Evolutionary conservation across 2,888 invertebrate genomes (phyloP).

Genomic region (Torymus aiolomorphi): DNA sequence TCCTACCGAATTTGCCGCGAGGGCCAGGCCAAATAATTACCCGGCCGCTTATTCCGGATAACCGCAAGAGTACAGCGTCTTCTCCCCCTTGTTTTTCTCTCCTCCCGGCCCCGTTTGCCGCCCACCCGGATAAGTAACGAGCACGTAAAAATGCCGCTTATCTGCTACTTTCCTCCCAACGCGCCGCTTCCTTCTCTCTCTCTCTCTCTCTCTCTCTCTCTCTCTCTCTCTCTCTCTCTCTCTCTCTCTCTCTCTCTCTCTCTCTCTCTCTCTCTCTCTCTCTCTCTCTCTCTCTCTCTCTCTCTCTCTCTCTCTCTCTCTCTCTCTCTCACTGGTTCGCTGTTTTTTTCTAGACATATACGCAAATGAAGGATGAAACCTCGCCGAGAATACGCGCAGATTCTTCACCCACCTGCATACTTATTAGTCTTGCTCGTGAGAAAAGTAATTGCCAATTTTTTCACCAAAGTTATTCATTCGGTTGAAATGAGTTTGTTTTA

Average conservation of each 20-base stretch:
- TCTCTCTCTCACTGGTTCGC: conserved; percentile 25
- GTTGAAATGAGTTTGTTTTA: conserved; percentile 12
- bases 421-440: conserved; percentile 28
- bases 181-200: conserved; percentile 14
- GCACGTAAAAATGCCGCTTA: conserved; percentile 59
- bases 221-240: conserved; percentile 14
- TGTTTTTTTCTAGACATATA: conserved; percentile 17
- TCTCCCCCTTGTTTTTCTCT: conserved; percentile 55
- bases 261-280: conserved; percentile 12
- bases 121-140: conserved; percentile 56
- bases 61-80: conserved; percentile 50
- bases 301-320: conserved; percentile 2
- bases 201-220: conserved; percentile 14
- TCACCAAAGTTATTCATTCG: conserved; percentile 21
- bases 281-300: conserved; percentile 17
- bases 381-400: conserved; percentile 15
- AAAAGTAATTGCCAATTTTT: conserved; percentile 52
- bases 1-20: conserved; percentile 44
- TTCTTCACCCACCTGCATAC: conserved; percentile 15
- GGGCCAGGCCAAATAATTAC: conserved; percentile 61
- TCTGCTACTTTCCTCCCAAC: conserved; percentile 47
- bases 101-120: conserved; percentile 27
- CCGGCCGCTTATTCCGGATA: conserved; percentile 57
- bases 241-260: conserved; percentile 2
- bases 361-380: conserved; percentile 46